Evolutionary conservation across 2,113 vertebrate genomes (phyloP), one percentile per base, ranked within the genome.

Genomic region (Thryonomys swinderianus): DNA sequence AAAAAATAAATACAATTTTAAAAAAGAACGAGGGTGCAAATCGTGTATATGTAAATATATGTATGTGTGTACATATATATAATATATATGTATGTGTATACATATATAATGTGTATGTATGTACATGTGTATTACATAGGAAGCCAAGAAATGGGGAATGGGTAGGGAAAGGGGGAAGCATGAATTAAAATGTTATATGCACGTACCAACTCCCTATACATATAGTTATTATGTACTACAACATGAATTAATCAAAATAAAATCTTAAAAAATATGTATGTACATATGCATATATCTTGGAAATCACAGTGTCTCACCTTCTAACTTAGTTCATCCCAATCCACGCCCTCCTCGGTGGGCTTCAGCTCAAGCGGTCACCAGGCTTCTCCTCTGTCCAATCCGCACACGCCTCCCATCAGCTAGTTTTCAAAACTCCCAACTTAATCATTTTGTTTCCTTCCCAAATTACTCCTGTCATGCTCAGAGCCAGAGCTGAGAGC

Each of bases 371-470:
- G 48, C 10, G 48, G 48, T 51, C 10, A 51, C 48, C 48, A 51
- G 48, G 48, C 48, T 51, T 51, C 48, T 51, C 48, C 48, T 51
- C 48, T 51, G 48, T 7, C 57, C 45, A 87, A 67, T n/a, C 23
- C 3, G 79, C 17, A 25, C 48, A 37, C 13, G 83, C 37, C 57
- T 76, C 53, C 67, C 59, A 66, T 80, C 10, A 67, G 34, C 61
- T 84, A 30, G 16, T 59, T 87, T 91, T 92, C 48, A 81, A 92
- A 95, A 66, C 34, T 55, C 51, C 23, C 14, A 76, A 51, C 55
- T 14, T 40, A 40, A n/a, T 67, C 12, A 42, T 61, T 5, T 90
- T 53, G 40, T 92, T 76, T 85, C 23, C 51, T 27, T 55, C 11
- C 45, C 59, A 55, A 62, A 42, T 82, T 21, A 57, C 11, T 59